Base-by-base conservation (phyloP, 30 jellyfish, hydroid and myxozoan species). In the Chrysaora quinquecirrha region DNA sequence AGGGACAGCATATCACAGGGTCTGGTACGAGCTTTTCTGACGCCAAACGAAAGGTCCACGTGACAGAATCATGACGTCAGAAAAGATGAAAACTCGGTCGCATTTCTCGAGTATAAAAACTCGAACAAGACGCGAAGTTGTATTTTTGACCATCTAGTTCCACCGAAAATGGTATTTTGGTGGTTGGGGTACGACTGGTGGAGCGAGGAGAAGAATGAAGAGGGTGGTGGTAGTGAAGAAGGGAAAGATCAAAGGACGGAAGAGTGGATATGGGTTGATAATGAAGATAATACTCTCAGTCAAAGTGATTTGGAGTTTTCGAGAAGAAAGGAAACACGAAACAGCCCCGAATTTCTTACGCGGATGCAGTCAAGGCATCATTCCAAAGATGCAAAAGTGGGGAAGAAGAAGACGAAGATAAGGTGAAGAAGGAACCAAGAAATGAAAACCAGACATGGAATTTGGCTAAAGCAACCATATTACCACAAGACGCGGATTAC, bases 171-270 rank as follows among this genome's bases (percentile, higher is more conserved):
- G 66, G 82, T 70, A 30, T 56, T 71, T 47, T 64, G 85, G 49
- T 82, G 92, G 92, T 61, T 70, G 4, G 92, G 85, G 9, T 82
- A 82, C 80, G 85, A 82, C 74, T 82, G 70, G 85, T 82, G 92
- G 85, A 64, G 76, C 35, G 69, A n/a, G 34, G 66, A 21, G 12
- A 35, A 58, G 4, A n/a, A 31, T 49, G 69, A 58, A 29, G 78
- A 20, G 27, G 29, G 33, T 16, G 48, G 16, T 19, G 25, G 68
- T 11, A 68, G 74, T 35, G 18, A 50, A 30, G 30, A 3, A 12
- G 48, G 21, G 31, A 47, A 70, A 29, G 43, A 0, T 72, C 28
- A 80, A 28, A 47, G 48, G 38, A 27, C 21, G 9, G 64, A 30
- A 48, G 49, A 23, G 1, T 82, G 92, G 92, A 56, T 82, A 54